Evolutionary conservation across 2,888 invertebrate genomes (phyloP).

Genomic region (Rotaria magnacalcarata): DNA sequence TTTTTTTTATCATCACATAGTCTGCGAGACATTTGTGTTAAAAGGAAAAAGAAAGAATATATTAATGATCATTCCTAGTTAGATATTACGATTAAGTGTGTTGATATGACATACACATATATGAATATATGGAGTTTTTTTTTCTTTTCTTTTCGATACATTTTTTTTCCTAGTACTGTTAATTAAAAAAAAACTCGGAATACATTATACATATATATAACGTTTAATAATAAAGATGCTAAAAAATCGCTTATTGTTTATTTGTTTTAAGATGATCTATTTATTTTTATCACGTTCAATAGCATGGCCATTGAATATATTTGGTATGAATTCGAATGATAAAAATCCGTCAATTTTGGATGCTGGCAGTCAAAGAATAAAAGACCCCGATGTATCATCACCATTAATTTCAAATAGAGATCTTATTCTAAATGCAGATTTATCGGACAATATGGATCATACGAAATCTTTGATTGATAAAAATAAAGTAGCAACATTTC

Average conservation of each 20-base stretch:
- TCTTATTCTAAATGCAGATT: not conserved
- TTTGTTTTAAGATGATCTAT: conserved; percentile 17
- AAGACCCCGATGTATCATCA: not conserved
- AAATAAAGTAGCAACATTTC: not conserved
- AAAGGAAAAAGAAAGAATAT: not conserved
- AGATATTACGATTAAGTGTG: not conserved
- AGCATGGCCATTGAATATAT: not conserved
- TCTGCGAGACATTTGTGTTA: not conserved
- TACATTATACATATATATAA: not conserved
- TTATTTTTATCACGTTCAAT: not conserved
- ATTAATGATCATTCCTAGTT: not conserved
- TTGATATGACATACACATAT: not conserved
- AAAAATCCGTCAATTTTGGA: not conserved
- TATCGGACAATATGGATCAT: conserved; percentile 9
- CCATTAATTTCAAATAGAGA: not conserved
- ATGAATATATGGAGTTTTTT: not conserved
- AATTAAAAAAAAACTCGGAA: not conserved
- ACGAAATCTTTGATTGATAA: not conserved
- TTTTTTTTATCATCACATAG: not conserved
- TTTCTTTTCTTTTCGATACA: not conserved
- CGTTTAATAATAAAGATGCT: not conserved
- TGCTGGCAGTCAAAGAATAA: not conserved
- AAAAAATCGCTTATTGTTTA: not conserved
- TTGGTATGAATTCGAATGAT: not conserved
- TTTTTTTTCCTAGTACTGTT: conserved; percentile 13